Percentiles rank a stretch among this genome's conserved stretches.
Evolutionary conservation across 2,888 invertebrate species (phyloP).

Genomic region (Plebejus argus): DNA sequence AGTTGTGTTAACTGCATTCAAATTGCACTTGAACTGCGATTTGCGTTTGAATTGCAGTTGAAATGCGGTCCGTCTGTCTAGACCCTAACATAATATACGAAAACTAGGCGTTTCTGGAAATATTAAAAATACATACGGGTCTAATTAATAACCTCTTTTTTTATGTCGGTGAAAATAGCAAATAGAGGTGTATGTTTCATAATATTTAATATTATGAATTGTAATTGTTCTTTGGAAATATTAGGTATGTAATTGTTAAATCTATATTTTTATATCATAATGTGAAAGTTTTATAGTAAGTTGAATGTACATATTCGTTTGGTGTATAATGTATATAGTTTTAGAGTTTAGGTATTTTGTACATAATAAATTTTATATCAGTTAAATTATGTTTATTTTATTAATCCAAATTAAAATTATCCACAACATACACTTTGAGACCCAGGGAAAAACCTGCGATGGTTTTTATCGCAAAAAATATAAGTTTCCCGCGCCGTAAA

Average conservation of each 20-base stretch:
- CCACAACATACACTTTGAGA: no score
- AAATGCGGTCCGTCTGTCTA: no score
- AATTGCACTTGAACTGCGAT: no score
- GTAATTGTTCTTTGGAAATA: not conserved
- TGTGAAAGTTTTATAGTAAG: not conserved
- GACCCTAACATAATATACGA: no score
- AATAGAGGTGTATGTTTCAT: no score
- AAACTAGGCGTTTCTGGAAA: no score
- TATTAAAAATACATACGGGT: no score
- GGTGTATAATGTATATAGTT: not conserved
- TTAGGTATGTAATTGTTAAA: constrained; percentile 17
- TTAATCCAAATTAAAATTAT: not conserved
- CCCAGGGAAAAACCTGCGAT: not conserved
- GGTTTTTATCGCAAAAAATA: not conserved
- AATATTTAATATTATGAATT: not conserved
- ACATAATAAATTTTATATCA: constrained; percentile 19
- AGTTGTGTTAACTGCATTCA: no score
- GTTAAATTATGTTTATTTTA: not conserved
- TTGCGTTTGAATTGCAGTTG: no score
- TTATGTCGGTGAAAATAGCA: no score
- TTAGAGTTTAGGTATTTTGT: not conserved
- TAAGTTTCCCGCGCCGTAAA: no score
- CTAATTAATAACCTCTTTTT: no score
- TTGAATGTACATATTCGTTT: constrained; percentile 14
- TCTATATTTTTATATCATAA: not conserved